Base-by-base conservation (phyloP, 2,888 invertebrate genomes). In the Orthosia gracilis region DNA sequence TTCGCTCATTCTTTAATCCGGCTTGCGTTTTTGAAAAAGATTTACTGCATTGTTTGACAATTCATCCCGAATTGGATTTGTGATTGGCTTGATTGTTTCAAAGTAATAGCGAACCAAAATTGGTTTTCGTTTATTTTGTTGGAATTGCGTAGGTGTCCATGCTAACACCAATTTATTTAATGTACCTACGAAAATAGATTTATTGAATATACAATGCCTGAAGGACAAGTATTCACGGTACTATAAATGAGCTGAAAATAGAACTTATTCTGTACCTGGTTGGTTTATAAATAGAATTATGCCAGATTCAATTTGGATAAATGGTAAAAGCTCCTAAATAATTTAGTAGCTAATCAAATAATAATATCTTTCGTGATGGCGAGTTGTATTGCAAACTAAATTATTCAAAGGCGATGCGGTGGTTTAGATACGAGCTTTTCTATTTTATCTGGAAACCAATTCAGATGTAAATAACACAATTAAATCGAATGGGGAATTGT, bases 41-140 rank as follows among this genome's bases (percentile, higher is more conserved):
- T 69, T 83, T n/a, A 68, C 18, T 59, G 59, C 65, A 40, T 15
- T 68, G 84, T 70, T 74, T 57, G 67, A 62, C 64, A 61, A 55
- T 67, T 68, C 57, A 50, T 54, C 4, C 47, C 23, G 54, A 80
- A 83, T 70, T 75, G 54, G 54, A 64, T 65, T 49, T 49, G 40
- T 52, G 67, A 74, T 74, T 78, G 69, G 45, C 58, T 79, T 74
- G 40, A 79, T 81, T 74, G 84, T 83, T 83, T 70, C 31, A 59
- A 73, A 70, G 63, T 67, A 64, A 83, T 67, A 55, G 66, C 45
- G 23, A 54, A 62, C 58, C 45, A 65, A 80, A 82, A 71, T 75
- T 55, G 84, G 70, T 52, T 80, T 76, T 71, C 66, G 52, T 66
- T 75, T 69, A 75, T 84, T 71, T 69, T 63, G 80, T 83, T 80